phyloP scores from a whole-genome alignment of 1,140 invertebrate genomes.

The Sitobion miscanthi region DNA sequence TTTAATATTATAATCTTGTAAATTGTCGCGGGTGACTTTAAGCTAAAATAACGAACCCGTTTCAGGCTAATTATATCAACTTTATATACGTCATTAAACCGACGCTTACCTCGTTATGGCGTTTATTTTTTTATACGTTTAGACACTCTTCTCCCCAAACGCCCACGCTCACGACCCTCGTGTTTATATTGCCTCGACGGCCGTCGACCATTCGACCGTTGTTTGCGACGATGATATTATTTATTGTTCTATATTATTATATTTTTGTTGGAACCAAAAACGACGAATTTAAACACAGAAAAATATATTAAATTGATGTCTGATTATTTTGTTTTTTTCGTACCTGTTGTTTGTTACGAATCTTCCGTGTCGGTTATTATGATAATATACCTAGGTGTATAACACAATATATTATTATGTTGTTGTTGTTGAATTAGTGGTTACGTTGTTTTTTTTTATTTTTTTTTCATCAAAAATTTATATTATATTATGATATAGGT shows the following conservation, averaged over 20 bases:
- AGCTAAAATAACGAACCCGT: neutral
- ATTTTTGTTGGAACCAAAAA: neutral
- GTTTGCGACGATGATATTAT: neutral
- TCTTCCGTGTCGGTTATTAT: conserved; percentile 32
- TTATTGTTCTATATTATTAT: conserved; percentile 19
- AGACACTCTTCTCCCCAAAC: neutral
- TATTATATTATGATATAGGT: neutral
- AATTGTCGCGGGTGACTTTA: neutral
- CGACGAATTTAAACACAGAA: conserved; percentile 25
- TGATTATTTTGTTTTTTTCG: neutral
- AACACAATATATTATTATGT: neutral
- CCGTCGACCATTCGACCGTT: neutral
- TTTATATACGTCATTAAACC: neutral
- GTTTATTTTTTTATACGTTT: neutral
- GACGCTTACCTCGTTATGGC: too few species aligned
- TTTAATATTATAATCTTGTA: neutral
- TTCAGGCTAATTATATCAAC: neutral
- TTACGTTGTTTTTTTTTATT: neutral
- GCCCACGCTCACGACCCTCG: neutral
- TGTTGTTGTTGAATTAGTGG: neutral
- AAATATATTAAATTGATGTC: neutral
- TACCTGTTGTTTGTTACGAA: conserved; percentile 22
- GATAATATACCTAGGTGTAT: neutral
- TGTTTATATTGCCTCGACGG: neutral
- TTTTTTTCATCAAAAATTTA: neutral